These are phyloP conservation scores for Eilema griseolum DNA, from an alignment of 2,888 invertebrate species.

Conservation along the genomic window DNA sequence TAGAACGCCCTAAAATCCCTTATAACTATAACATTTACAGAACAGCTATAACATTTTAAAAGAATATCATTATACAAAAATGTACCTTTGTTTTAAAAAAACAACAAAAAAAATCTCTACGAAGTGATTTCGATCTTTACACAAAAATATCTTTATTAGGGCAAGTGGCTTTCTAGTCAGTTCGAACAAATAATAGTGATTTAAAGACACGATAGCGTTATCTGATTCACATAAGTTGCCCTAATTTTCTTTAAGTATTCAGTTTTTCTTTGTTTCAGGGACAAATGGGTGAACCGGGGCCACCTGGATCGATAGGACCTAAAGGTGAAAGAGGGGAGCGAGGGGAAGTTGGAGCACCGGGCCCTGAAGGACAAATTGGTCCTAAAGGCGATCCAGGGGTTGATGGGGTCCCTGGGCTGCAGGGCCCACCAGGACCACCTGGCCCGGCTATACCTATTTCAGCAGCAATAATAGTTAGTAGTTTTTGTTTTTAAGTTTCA, in stretches of 20 bases:
- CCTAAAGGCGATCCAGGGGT: slow-evolving; percentile 92
- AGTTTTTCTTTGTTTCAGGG: slow-evolving; percentile 76
- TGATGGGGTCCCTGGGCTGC: slow-evolving; percentile 90
- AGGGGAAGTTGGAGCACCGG: slow-evolving; percentile 87
- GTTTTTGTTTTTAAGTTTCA: not conserved
- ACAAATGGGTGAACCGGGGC: slow-evolving; percentile 90
- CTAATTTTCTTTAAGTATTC: slow-evolving; percentile 22
- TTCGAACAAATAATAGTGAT: slow-evolving; percentile 36
- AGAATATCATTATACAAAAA: no score
- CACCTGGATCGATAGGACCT: slow-evolving; percentile 88
- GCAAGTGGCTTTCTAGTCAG: slow-evolving; percentile 13
- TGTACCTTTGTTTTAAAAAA: not conserved
- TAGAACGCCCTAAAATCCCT: no score
- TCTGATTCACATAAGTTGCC: slow-evolving; percentile 37
- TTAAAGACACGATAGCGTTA: slow-evolving; percentile 32
- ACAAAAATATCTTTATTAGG: not conserved
- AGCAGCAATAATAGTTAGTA: slow-evolving; percentile 69
- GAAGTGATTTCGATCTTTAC: not conserved
- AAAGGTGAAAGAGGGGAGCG: slow-evolving; percentile 91
- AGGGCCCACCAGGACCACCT: slow-evolving; percentile 90
- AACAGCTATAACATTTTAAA: no score
- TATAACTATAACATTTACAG: no score
- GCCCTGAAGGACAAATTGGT: slow-evolving; percentile 91
- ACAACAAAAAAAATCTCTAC: no score
- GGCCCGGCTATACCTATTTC: slow-evolving; percentile 83